Evolutionary conservation across 2,113 vertebrate genomes (phyloP).

Genomic region (Sapayoa aenigma): DNA sequence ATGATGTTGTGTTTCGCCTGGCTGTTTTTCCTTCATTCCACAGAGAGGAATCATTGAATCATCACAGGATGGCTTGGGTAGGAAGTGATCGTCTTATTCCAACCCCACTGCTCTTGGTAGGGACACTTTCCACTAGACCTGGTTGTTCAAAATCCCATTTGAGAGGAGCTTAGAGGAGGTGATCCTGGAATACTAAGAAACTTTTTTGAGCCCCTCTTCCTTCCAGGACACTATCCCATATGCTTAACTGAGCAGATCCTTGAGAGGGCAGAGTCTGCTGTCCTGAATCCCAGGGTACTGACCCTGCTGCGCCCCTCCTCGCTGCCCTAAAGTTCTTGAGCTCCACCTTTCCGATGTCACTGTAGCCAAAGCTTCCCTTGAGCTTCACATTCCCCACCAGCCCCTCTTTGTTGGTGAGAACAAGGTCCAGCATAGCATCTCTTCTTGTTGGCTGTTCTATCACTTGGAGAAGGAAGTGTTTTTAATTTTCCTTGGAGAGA

Average conservation of each 20-base stretch:
- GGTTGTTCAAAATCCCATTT: neutral
- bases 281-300: neutral
- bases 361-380: neutral
- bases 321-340: rapidly evolving
- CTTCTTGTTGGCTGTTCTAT: neutral
- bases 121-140: neutral
- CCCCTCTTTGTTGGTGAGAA: neutral
- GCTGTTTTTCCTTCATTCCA: neutral
- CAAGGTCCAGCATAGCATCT: neutral
- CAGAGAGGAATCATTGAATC: neutral
- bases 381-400: neutral
- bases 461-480: neutral
- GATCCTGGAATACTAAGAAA: neutral
- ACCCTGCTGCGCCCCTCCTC: neutral
- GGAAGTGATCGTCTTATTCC: neutral
- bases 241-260: neutral
- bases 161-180: neutral
- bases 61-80: neutral
- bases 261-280: neutral
- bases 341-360: neutral
- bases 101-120: neutral
- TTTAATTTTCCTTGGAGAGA: neutral
- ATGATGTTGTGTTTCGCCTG: neutral
- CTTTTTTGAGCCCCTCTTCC: neutral
- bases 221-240: neutral